These are phyloP conservation scores for Nothoprocta pentlandii DNA, from an alignment of 2,113 vertebrate species.

Conservation along the genomic window DNA sequence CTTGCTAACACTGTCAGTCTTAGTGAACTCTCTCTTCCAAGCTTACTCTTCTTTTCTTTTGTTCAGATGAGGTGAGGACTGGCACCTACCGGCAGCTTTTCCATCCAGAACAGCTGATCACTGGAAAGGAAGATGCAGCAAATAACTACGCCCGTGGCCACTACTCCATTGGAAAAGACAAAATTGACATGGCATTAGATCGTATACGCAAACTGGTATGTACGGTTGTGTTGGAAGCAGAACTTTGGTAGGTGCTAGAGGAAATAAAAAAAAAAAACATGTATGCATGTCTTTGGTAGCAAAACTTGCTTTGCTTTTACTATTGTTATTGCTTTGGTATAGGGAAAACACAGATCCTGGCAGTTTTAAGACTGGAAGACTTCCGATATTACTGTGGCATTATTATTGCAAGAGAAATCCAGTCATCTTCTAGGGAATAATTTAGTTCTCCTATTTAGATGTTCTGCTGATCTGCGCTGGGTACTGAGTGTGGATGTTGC, in stretches of 20 bases:
- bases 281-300: fast-evolving
- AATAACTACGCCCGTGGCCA: constrained; percentile 82
- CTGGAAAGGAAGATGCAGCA: constrained; percentile 80
- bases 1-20: not conserved
- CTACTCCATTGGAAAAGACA: constrained; percentile 80
- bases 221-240: not conserved
- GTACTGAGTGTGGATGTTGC: not conserved
- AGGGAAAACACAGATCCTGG: not conserved
- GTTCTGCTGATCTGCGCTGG: not conserved
- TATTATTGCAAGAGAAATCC: not conserved
- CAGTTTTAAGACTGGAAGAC: not conserved
- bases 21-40: not conserved
- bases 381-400: not conserved
- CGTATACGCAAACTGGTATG: constrained; percentile 80
- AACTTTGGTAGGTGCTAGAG: not conserved
- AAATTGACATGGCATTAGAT: constrained; percentile 76
- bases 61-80: constrained; percentile 76
- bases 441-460: not conserved
- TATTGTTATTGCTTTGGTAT: not conserved
- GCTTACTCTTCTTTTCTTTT: not conserved
- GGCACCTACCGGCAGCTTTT: constrained; percentile 78
- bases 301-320: not conserved
- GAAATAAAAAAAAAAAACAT: not conserved
- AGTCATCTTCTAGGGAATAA: not conserved
- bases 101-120: constrained; percentile 80